Base-by-base conservation (phyloP, 2,113 vertebrate species). In the Cyprinodon tularosa region DNA sequence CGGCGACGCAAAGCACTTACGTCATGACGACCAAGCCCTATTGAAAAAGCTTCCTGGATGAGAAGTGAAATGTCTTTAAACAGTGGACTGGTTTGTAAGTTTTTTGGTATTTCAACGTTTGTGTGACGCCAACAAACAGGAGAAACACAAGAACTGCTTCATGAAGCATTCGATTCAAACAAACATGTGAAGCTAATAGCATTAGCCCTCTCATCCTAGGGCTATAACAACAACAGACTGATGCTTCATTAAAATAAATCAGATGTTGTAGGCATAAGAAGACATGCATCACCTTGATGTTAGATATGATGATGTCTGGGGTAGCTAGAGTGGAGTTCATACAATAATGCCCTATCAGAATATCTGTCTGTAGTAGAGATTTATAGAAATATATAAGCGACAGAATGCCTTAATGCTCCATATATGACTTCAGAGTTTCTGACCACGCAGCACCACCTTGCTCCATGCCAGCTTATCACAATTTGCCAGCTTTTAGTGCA, bases 401-500 rank as follows among this genome's bases (percentile, higher is more conserved):
- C 53, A 53, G 39, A 57, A 22, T 65, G 20, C n/a, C 4, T 38
- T 53, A 39, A 71, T 69, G n/a, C 53, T 37, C 29, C 62, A 59
- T 45, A 62, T 42, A 71, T 62, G 7, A 20, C 62, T 66, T 78
- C 15, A 70, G 50, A 74, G 29, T 4, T 9, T 50, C 53, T 61
- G 64, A 53, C 72, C 59, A 64, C 7, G 44, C 13, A 9, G 44
- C 39, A 29, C 44, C 75, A 64, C 7, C 72, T 10, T 5, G n/a
- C 63, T 39, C 22, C 74, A 48, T 57, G 59, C 42, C 72, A 22
- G 67, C 42, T 76, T 68, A 72, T 81, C 75, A 40, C 45, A 50
- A 62, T 74, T 29, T 73, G 72, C 79, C 78, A 81, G 62, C 64
- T 72, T 75, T 62, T 72, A 62, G 48, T 80, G 68, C 74, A 77